phyloP scores from a whole-genome alignment of 2,888 invertebrate genomes.

The Anthrax anthrax region DNA sequence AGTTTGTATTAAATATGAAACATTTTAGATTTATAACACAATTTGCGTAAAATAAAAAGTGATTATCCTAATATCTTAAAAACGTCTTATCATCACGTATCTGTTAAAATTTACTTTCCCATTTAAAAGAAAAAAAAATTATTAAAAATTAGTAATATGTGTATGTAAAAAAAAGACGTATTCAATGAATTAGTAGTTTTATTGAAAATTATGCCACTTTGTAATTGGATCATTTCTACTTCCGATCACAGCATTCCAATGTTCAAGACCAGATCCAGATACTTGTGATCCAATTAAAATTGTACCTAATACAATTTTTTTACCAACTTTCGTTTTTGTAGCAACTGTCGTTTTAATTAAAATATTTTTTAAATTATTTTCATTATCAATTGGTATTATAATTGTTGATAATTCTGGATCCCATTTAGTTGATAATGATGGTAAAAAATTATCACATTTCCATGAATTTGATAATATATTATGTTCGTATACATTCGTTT shows the following conservation, averaged over 20 bases:
- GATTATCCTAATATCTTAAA: too few species aligned
- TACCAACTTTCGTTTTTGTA: constrained; percentile 31
- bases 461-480: constrained; percentile 44
- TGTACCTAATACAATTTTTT: constrained; percentile 29
- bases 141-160: too few species aligned
- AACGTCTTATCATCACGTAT: too few species aligned
- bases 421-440: constrained; percentile 64
- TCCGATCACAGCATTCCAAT: constrained; percentile 22
- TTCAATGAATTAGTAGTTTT: too few species aligned
- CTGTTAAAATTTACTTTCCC: too few species aligned
- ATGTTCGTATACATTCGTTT: constrained; percentile 59
- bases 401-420: constrained; percentile 36
- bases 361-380: constrained; percentile 24
- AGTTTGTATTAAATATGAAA: too few species aligned
- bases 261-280: constrained; percentile 21
- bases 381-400: constrained; percentile 21
- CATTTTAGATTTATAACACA: too few species aligned
- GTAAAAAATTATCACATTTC: constrained; percentile 61
- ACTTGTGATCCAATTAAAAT: constrained; percentile 18
- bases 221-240: constrained; percentile 24
- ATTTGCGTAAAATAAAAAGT: too few species aligned
- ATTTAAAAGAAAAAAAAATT: too few species aligned
- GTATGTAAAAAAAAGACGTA: too few species aligned
- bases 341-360: constrained; percentile 28
- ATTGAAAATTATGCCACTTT: constrained; percentile 32